These are phyloP conservation scores for Lichenostomus cassidix DNA, from an alignment of 2,113 vertebrate species.

Conservation along the genomic window DNA sequence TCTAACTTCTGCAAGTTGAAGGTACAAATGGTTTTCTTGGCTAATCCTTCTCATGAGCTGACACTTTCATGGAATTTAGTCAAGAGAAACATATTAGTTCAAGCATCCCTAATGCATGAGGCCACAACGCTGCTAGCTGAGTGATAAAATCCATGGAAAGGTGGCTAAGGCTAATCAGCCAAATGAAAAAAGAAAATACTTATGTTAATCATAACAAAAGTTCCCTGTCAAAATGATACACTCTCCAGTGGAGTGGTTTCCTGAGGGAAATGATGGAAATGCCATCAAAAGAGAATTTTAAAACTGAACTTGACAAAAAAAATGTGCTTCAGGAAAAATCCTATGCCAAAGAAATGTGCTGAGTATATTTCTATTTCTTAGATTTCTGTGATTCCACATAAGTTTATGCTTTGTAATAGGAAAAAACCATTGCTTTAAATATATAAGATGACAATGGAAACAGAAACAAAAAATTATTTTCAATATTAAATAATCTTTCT, in stretches of 20 bases:
- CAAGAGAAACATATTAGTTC: neutral
- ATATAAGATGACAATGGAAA: neutral
- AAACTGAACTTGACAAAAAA: constrained; percentile 25
- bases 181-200: neutral
- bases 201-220: neutral
- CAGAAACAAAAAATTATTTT: neutral
- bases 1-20: neutral
- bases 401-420: neutral
- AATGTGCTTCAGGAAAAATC: constrained; percentile 14
- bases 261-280: constrained; percentile 1
- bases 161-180: neutral
- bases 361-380: neutral
- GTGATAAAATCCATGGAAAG: neutral
- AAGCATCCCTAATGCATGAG: neutral
- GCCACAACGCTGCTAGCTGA: neutral
- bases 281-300: neutral
- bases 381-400: neutral
- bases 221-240: neutral
- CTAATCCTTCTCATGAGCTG: neutral
- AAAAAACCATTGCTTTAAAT: neutral
- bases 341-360: constrained; percentile 24
- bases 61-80: neutral
- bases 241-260: neutral
- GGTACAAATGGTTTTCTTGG: neutral
- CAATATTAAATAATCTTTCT: neutral